These are phyloP conservation scores for Marmota monax DNA, from an alignment of 2,113 vertebrate genomes.

Conservation along the genomic window DNA sequence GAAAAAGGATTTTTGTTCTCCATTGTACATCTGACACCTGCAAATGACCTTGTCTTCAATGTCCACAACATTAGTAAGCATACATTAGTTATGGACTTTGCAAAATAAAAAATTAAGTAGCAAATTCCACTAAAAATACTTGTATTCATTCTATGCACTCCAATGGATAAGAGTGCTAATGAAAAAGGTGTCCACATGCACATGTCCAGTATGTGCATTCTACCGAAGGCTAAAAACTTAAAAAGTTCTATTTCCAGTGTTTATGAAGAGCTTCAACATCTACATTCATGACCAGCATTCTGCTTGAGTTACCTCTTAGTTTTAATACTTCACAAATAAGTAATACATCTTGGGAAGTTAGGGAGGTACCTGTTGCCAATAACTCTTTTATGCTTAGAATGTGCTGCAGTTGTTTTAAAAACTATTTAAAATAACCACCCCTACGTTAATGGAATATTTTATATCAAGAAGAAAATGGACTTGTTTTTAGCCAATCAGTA, in stretches of 20 bases:
- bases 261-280: slow-evolving; percentile 69
- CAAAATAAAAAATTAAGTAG: slow-evolving; percentile 59
- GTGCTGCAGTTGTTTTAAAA: slow-evolving; percentile 41
- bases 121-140: slow-evolving; percentile 68
- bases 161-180: slow-evolving; percentile 67
- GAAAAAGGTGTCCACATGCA: slow-evolving; percentile 67
- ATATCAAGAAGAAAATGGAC: slow-evolving; percentile 62
- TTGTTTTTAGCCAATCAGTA: slow-evolving; percentile 74
- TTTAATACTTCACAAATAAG: slow-evolving; percentile 80
- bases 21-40: slow-evolving; percentile 54
- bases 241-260: slow-evolving; percentile 79
- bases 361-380: slow-evolving; percentile 69
- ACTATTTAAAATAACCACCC: slow-evolving; percentile 53
- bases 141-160: slow-evolving; percentile 53
- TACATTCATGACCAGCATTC: slow-evolving; percentile 76
- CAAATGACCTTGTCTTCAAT: slow-evolving; percentile 67
- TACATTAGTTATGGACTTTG: not conserved
- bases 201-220: slow-evolving; percentile 2
- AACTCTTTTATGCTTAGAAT: slow-evolving; percentile 64
- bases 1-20: slow-evolving; percentile 34
- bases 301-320: slow-evolving; percentile 50
- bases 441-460: not conserved
- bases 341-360: slow-evolving; percentile 68
- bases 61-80: slow-evolving; percentile 62
- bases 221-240: slow-evolving; percentile 73